Evolutionary conservation across 2,888 invertebrate genomes (phyloP), one percentile per base, ranked within the genome.

Genomic region (Crioceris asparagi): DNA sequence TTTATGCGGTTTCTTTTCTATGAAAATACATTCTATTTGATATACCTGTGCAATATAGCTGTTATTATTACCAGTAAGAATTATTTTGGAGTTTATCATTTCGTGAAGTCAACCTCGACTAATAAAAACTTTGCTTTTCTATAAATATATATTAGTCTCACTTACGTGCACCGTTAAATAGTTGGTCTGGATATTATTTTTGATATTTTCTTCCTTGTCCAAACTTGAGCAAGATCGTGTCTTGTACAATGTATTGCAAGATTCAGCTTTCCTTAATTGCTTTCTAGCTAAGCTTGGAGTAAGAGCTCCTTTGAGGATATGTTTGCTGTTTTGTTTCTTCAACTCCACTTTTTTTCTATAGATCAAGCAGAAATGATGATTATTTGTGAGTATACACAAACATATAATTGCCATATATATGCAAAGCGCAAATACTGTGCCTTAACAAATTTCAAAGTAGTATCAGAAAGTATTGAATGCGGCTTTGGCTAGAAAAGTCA

Each of bases 251-350:
- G 70, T 69, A 19, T 68, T 71, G 2, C 71, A 70, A 23, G 73
- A 72, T 37, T 69, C 74, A 41, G 76, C 66, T 52, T 77, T 76
- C 47, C 77, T 73, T 48, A 81, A 64, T 51, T 83, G 79, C 49
- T 77, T 82, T 25, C 87, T 69, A 7, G 79, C 77, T 42, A 84
- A 63, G 36, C 79, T 74, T 4, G 87, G 87, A 0, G 87, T 87
- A 41, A 88, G 57, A 1, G 87, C 85, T 29, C 84, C 83, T 66
- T 83, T 85, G 17, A 88, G 62, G 36, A 88, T 87, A 53, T 87
- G 82, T 56, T 83, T 85, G 59, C 85, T 84, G 61, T 50, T 59
- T 4, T 52, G 41, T 36, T 57, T 57, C 34, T 57, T 55, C 41
- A 59, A 26, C 36, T 59, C 56, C 4, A 59, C 56, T 32, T 55